phyloP scores from a whole-genome alignment of 2,888 invertebrate species.

The Rhyacophila evoluta region DNA sequence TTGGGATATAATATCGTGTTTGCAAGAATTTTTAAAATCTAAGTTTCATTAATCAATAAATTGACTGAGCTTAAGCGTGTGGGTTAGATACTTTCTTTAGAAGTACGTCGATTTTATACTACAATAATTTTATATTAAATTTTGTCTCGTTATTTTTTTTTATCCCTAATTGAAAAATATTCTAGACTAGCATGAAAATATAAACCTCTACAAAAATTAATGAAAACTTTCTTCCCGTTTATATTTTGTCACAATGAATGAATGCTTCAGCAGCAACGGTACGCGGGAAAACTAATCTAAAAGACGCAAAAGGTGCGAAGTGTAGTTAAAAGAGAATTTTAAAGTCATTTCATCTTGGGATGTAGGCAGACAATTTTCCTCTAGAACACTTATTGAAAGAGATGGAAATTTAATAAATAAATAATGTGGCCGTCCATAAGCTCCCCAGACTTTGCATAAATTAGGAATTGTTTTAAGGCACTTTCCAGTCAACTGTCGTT shows the following conservation, averaged over 20 bases:
- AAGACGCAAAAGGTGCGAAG: constrained; percentile 12
- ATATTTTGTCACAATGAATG: neutral
- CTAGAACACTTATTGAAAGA: neutral
- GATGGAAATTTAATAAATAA: constrained; percentile 19
- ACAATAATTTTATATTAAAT: no score
- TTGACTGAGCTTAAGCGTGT: no score
- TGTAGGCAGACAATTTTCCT: neutral
- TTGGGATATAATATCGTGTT: no score
- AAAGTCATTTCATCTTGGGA: neutral
- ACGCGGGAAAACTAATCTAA: neutral
- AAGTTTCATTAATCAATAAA: no score
- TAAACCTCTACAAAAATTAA: neutral
- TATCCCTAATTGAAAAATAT: no score
- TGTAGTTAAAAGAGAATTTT: constrained; percentile 24
- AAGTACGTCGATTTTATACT: no score
- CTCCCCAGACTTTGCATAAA: neutral
- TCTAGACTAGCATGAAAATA: no score
- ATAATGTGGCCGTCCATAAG: neutral
- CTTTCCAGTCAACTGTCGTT: neutral
- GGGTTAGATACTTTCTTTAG: no score
- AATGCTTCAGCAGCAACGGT: neutral
- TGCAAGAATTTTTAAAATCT: no score
- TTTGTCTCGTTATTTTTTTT: no score
- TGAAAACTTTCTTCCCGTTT: neutral
- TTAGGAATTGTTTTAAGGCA: neutral